Evolutionary conservation across 1,140 invertebrate genomes (phyloP), one percentile per base, ranked within the genome.

Genomic region (Orius insidiosus): DNA sequence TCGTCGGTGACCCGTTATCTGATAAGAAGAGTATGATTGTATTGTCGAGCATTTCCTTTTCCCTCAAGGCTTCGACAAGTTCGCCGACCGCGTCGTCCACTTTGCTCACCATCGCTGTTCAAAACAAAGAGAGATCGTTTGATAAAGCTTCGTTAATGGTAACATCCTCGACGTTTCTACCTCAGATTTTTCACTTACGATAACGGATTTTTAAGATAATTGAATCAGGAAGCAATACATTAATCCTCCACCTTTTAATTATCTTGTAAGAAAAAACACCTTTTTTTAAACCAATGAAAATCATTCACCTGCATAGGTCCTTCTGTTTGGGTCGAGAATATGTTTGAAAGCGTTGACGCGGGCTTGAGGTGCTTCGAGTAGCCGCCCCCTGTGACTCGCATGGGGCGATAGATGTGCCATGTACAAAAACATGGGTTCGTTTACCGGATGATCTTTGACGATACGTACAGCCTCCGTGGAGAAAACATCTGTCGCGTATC

Each of bases 401-500:
- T 81, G 78, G 10, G 73, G 71, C 0, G 74, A 76, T 9, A 76
- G 63, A 57, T 80, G 75, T 1, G 76, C 71, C 45, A 82, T 56
- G 57, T 79, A 76, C 5, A 82, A 60, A 58, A 80, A 81, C 19
- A 81, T n/a, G 0, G 78, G 76, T n/a, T 62, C 53, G 5, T 61
- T 52, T 34, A 60, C 47, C 39, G 76, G 67, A 52, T 79, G 74
- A 6, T 66, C 54, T 15, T 66, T 55, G 13, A 81, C 78, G 5
- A 74, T 62, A 2, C 62, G 60, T 0, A 74, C 60, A 1, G 76
- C 75, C 52, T 76, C 68, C 1, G 72, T 63, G 0, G 76, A 78
- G 52, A 78, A 80, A 1, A 80, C 56, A 50, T 79, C 72, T 0
- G 80, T 83, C 1, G 72, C 70, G 55, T 84, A 83, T 44, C 70